Percentiles rank a stretch among this genome's conserved stretches.
phyloP scores from a whole-genome alignment of 2,888 invertebrate genomes.

The Congeria kusceri region DNA sequence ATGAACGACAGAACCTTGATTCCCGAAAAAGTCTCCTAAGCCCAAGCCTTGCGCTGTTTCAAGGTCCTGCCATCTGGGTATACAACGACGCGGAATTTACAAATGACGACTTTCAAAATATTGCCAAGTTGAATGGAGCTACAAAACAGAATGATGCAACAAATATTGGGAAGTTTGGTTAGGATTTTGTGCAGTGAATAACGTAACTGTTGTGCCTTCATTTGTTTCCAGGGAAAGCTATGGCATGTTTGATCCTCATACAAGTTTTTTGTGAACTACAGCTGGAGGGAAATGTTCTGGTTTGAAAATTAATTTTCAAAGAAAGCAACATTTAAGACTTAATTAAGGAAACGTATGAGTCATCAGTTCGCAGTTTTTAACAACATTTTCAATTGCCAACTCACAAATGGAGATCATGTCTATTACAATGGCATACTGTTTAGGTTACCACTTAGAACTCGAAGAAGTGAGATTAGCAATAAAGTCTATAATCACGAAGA shows the following conservation, averaged over 20 bases:
- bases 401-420: background rate
- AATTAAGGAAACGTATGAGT: conserved; percentile 58
- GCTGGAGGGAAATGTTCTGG: conserved; percentile 26
- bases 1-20: conserved; percentile 77
- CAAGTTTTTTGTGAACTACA: conserved; percentile 71
- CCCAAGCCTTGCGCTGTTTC: conserved; percentile 79
- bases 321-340: conserved; percentile 52
- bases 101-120: conserved; percentile 81
- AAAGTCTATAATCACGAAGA: conserved; percentile 71
- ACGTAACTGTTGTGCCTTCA: conserved; percentile 83
- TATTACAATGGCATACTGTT: conserved; percentile 79
- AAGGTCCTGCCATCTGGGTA: conserved; percentile 84
- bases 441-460: conserved; percentile 80
- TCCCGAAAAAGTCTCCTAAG: conserved; percentile 71
- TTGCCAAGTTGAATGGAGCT: conserved; percentile 81
- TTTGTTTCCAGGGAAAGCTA: conserved; percentile 80
- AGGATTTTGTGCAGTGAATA: conserved; percentile 83
- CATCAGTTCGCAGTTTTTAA: conserved; percentile 77
- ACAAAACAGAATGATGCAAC: conserved; percentile 77
- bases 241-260: conserved; percentile 84
- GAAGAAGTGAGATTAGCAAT: conserved; percentile 77
- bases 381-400: conserved; percentile 71
- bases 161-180: conserved; percentile 84
- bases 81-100: conserved; percentile 82
- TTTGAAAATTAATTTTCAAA: conserved; percentile 31